Conservation (phyloP, 2,113 vertebrate genomes). For the Eclectus roratus region DNA sequence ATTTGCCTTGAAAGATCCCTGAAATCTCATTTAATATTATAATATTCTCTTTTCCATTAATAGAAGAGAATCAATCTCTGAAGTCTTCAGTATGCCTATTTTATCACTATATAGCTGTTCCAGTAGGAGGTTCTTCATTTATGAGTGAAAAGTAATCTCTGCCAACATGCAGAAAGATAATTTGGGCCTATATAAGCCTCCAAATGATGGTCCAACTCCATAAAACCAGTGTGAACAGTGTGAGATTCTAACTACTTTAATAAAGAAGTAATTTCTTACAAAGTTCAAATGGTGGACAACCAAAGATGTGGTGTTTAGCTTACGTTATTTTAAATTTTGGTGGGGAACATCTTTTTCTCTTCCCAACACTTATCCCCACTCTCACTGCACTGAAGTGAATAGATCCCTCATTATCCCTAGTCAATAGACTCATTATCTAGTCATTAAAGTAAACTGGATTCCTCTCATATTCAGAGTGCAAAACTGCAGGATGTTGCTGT, state of each 20-base stretch:
- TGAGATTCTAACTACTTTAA: neutral
- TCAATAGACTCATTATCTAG: neutral
- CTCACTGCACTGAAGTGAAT: neutral
- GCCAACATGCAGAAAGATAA: neutral
- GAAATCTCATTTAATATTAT: neutral
- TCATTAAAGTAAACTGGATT: constrained; percentile 49
- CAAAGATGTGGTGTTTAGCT: neutral
- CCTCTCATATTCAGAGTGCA: neutral
- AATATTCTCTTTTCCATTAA: neutral
- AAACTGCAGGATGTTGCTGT: constrained; percentile 33
- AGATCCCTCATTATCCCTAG: neutral
- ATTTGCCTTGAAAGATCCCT: neutral
- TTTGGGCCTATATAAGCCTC: neutral
- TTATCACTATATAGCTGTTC: neutral
- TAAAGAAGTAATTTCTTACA: neutral
- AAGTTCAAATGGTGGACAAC: neutral
- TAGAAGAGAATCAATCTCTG: neutral
- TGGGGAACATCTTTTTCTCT: neutral
- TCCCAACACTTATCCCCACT: neutral
- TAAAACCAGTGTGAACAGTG: neutral
- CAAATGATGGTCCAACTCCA: neutral
- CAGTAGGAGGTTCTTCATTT: neutral
- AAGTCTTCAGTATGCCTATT: neutral
- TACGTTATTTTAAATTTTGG: neutral
- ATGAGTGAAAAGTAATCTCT: neutral